A percentile compares a stretch with the other conserved stretches of the same genome.
Conservation (phyloP, 1,140 invertebrate genomes). For the Bombus turneri region DNA sequence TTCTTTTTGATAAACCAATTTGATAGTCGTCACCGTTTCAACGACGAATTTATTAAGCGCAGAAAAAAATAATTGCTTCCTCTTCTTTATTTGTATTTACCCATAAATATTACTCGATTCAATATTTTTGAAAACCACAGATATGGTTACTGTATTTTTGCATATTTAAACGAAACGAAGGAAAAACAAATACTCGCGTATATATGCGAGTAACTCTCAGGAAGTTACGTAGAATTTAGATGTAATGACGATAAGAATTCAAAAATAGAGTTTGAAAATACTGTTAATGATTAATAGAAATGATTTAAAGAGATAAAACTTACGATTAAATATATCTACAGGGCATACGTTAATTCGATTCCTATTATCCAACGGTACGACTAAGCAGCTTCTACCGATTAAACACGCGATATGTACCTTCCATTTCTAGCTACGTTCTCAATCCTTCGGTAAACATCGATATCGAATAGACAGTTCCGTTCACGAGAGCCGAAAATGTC, state of each 20-base stretch:
- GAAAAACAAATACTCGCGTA: no score
- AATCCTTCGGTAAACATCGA: constrained; percentile 48
- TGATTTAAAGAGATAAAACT: background rate
- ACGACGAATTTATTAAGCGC: background rate
- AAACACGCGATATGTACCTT: constrained; percentile 45
- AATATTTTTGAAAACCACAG: no score
- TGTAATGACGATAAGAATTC: no score
- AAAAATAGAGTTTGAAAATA: no score
- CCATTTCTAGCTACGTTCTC: constrained; percentile 38
- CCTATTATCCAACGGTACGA: background rate
- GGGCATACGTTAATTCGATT: background rate
- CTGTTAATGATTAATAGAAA: background rate
- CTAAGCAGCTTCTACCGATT: constrained; percentile 48
- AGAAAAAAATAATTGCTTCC: background rate
- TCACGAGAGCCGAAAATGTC: constrained; percentile 14
- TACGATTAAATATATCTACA: background rate
- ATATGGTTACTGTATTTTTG: no score
- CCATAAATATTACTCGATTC: no score
- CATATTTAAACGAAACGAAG: no score
- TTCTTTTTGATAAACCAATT: no score
- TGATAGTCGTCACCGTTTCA: background rate
- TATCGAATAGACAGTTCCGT: constrained; percentile 49
- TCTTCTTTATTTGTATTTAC: background rate
- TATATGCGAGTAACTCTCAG: no score
- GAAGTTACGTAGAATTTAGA: no score